A percentile compares a stretch with the other conserved stretches of the same genome.
These are phyloP conservation scores for Oligia fasciuncula DNA, from an alignment of 2,888 invertebrate genomes.

Conservation along the genomic window DNA sequence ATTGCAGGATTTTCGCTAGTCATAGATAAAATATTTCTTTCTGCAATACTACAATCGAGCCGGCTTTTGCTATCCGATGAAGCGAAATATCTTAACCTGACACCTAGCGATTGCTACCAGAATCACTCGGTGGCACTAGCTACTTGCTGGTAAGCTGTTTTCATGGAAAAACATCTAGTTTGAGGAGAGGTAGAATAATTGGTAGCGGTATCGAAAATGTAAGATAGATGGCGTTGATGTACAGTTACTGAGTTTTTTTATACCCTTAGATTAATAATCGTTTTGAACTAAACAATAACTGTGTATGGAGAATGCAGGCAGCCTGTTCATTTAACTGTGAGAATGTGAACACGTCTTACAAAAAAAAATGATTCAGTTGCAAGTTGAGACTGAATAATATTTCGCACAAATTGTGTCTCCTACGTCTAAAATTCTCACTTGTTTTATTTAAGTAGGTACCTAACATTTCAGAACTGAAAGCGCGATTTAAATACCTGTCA, in stretches of 20 bases:
- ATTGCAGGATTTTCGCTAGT: background rate
- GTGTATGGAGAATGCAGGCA: background rate
- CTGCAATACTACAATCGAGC: background rate
- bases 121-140: background rate
- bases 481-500: conserved; percentile 42
- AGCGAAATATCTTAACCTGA: conserved; percentile 13
- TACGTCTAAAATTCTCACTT: conserved; percentile 18
- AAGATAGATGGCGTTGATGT: conserved; percentile 41
- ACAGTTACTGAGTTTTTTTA: background rate
- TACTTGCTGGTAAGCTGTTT: background rate
- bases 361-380: background rate
- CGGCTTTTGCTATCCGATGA: background rate
- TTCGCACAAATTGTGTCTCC: conserved; percentile 2
- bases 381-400: background rate
- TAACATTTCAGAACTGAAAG: conserved; percentile 18
- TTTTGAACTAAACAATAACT: background rate
- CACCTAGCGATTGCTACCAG: conserved; percentile 36
- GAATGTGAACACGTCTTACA: background rate
- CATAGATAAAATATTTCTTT: background rate
- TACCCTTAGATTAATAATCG: background rate
- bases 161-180: background rate
- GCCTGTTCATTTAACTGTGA: background rate
- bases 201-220: background rate
- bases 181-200: background rate
- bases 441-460: background rate